These are phyloP conservation scores for Matsumyia berberina DNA, from an alignment of 2,888 invertebrate genomes.

Conservation along the genomic window DNA sequence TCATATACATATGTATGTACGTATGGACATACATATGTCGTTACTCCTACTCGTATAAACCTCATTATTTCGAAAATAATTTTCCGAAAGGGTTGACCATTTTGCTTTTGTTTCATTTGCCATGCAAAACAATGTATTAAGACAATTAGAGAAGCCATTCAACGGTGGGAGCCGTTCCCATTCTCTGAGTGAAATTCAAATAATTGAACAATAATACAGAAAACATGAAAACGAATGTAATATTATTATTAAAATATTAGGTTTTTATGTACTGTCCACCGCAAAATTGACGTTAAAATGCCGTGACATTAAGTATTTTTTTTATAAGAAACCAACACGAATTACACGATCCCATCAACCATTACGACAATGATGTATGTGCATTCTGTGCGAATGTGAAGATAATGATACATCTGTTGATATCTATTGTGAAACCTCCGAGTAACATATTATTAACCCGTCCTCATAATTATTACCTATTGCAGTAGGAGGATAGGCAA, in stretches of 20 bases:
- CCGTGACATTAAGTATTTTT: conserved; percentile 67
- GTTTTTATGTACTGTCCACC: conserved; percentile 58
- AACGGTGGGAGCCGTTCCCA: conserved; percentile 59
- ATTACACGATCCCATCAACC: conserved; percentile 74
- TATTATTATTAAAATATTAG: conserved; percentile 65
- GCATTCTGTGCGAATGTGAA: conserved; percentile 71
- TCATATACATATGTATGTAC: not conserved
- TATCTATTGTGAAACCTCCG: conserved; percentile 69
- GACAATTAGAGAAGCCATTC: conserved; percentile 63
- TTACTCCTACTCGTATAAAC: not conserved
- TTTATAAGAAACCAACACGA: conserved; percentile 61
- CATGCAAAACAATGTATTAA: conserved; percentile 50
- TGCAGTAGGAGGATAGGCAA: conserved; percentile 50
- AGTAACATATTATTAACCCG: conserved; percentile 70
- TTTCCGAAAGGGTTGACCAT: conserved; percentile 44
- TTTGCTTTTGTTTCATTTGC: conserved; percentile 42
- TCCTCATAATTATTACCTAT: conserved; percentile 66
- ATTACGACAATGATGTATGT: conserved; percentile 67
- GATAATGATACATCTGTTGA: conserved; percentile 74
- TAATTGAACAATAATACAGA: conserved; percentile 60
- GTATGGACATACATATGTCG: too few relatives aligned
- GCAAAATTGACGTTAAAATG: conserved; percentile 74
- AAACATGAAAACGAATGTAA: conserved; percentile 58
- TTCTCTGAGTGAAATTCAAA: conserved; percentile 66
- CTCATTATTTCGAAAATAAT: conserved; percentile 31